Evolutionary conservation across 2,113 vertebrate species (phyloP).

Genomic region (Pterocles gutturalis): DNA sequence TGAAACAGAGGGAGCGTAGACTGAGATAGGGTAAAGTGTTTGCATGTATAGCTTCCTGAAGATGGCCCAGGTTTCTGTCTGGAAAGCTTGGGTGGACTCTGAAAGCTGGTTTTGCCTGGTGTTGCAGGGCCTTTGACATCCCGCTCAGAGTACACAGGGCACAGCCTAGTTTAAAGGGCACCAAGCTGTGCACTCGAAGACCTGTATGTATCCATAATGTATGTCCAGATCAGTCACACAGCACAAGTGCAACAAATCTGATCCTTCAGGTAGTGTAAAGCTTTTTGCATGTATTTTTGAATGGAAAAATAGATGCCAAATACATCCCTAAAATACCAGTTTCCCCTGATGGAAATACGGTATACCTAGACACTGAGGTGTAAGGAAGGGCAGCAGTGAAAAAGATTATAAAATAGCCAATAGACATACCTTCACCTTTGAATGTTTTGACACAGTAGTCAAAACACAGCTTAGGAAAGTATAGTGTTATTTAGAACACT

Average conservation of each 20-base stretch:
- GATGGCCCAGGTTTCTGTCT: not conserved
- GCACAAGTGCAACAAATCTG: not conserved
- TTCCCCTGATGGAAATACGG: fast-evolving
- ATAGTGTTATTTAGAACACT: not conserved
- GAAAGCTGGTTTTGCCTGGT: fast-evolving
- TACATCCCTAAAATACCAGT: not conserved
- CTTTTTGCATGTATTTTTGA: not conserved
- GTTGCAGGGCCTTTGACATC: not conserved
- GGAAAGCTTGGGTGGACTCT: not conserved
- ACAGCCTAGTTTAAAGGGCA: not conserved
- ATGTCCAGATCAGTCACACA: fast-evolving
- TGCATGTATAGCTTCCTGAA: not conserved
- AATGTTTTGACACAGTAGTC: not conserved
- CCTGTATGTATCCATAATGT: fast-evolving
- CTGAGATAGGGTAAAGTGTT: not conserved
- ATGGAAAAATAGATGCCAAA: not conserved
- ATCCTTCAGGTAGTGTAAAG: not conserved
- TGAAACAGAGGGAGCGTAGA: not conserved
- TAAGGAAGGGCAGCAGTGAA: not conserved
- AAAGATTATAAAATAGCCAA: not conserved
- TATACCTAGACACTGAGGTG: not conserved
- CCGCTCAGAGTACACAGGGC: fast-evolving
- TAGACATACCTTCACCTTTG: not conserved
- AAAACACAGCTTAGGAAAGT: fast-evolving
- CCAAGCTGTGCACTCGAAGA: not conserved